phyloP scores from a whole-genome alignment of 2,113 vertebrate genomes.

The Myrmophylax atrothorax region DNA sequence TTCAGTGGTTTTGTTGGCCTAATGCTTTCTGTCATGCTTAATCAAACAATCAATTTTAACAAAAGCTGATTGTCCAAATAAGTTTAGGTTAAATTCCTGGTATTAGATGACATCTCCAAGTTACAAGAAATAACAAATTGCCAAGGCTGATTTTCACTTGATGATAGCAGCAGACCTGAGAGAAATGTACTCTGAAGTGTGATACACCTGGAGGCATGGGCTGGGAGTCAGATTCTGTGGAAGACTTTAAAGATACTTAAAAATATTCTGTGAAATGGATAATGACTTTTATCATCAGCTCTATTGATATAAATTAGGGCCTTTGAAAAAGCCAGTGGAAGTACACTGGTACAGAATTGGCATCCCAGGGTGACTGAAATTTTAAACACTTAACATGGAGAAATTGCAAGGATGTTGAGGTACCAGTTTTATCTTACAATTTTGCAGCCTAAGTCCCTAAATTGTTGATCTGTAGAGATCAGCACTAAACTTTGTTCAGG shows the following conservation, averaged over 20 bases:
- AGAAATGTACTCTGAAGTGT: neutral
- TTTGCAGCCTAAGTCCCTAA: neutral
- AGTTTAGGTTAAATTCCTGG: neutral
- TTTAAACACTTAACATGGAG: neutral
- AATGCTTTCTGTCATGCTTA: neutral
- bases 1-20: neutral
- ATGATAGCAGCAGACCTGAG: neutral
- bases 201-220: fast-evolving
- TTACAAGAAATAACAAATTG: neutral
- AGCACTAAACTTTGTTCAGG: neutral
- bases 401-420: neutral
- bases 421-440: neutral
- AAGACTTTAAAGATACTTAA: neutral
- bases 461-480: neutral
- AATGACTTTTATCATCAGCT: neutral
- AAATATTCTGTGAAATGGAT: neutral
- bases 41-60: neutral
- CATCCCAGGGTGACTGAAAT: neutral
- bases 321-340: neutral
- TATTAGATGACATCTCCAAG: neutral
- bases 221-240: neutral
- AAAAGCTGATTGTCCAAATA: neutral
- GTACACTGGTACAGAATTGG: neutral
- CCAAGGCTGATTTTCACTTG: neutral
- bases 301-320: neutral